These are phyloP conservation scores for Enteromius radiatus DNA, from an alignment of 2,797 vertebrate species.

Conservation along the genomic window DNA sequence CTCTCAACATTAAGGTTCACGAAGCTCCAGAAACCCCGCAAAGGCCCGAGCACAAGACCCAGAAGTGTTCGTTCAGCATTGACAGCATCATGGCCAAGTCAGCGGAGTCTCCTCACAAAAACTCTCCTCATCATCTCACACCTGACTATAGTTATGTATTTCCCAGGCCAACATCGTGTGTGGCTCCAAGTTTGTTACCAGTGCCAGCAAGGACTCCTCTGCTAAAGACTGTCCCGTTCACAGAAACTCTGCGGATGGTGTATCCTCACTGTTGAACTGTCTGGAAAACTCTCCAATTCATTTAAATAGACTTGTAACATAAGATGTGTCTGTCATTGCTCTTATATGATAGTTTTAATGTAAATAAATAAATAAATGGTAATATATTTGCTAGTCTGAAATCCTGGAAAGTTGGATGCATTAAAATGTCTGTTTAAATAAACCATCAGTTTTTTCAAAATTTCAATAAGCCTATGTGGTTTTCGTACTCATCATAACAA, in stretches of 20 bases:
- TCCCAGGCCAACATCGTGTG: slow-evolving; percentile 66
- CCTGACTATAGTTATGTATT: slow-evolving; percentile 71
- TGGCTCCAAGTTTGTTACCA: slow-evolving; percentile 73
- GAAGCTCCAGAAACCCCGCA: slow-evolving; percentile 64
- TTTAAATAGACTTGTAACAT: neutral
- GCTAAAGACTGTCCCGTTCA: slow-evolving; percentile 63
- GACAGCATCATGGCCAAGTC: slow-evolving; percentile 85
- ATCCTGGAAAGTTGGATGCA: slow-evolving; percentile 13
- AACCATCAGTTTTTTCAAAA: slow-evolving; percentile 10
- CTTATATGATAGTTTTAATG: slow-evolving; percentile 57
- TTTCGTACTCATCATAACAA: neutral
- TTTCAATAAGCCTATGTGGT: slow-evolving; percentile 54
- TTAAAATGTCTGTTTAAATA: slow-evolving; percentile 41
- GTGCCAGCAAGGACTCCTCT: slow-evolving; percentile 63
- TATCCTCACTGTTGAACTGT: slow-evolving; percentile 67
- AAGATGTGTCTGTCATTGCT: slow-evolving; percentile 16
- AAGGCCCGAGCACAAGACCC: slow-evolving; percentile 56
- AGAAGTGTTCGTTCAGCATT: slow-evolving; percentile 86
- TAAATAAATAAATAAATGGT: slow-evolving; percentile 75
- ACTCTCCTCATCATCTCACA: slow-evolving; percentile 31
- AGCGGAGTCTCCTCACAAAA: slow-evolving; percentile 40
- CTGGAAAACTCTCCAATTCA: slow-evolving; percentile 41
- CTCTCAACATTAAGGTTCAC: slow-evolving; percentile 64
- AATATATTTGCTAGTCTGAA: slow-evolving; percentile 71
- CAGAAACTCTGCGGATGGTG: slow-evolving; percentile 65